Base-by-base conservation (phyloP, 2,113 vertebrate genomes). In the Fregetta grallaria region DNA sequence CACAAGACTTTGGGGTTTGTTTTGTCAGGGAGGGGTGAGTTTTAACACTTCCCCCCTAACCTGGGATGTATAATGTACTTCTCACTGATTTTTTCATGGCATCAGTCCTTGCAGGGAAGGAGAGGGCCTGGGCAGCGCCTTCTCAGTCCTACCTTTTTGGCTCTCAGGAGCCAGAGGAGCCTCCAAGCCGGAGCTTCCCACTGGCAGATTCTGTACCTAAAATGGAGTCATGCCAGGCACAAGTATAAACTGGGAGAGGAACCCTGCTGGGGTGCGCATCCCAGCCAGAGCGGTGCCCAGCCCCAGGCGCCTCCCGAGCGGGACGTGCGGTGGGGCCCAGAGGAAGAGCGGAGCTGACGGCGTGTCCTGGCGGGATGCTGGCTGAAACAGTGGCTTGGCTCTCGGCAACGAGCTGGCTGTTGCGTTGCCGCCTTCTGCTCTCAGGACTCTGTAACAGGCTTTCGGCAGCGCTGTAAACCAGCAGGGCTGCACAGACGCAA, bases 321-420 rank as follows among this genome's bases (percentile, higher is more conserved):
- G n/a, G 47, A 67, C 1, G 0, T 29, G 27, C 1, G 0, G 27
- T 5, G 6, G 32, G 16, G 6, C 11, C 21, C 11, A 1, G 45
- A 71, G 42, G 32, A 70, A 40, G 3, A 49, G 63, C 36, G 44
- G 45, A 9, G 6, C 21, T 1, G 6, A 3, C 1, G 5, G 45
- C 1, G 1, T 10, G 45, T 70, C 42, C 30, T 2, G 6, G 53
- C 3, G 4, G 23, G 47, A 59, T n/a, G 38, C 58, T 30, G 22
- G 67, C 79, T 70, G 67, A 13, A 44, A 14, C 1, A 9, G 15
- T 1, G 14, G 13, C 66, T 83, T 76, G 67, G 75, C 63, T 65
- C 15, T 68, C 2, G 3, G 68, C 49, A 29, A 6, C 0, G 2
- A 87, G 50, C 63, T 70, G 79, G 63, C 56, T 10, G 7, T 49